phyloP scores from a whole-genome alignment of 2,113 vertebrate species.

The Romanogobio albipinnatus region DNA sequence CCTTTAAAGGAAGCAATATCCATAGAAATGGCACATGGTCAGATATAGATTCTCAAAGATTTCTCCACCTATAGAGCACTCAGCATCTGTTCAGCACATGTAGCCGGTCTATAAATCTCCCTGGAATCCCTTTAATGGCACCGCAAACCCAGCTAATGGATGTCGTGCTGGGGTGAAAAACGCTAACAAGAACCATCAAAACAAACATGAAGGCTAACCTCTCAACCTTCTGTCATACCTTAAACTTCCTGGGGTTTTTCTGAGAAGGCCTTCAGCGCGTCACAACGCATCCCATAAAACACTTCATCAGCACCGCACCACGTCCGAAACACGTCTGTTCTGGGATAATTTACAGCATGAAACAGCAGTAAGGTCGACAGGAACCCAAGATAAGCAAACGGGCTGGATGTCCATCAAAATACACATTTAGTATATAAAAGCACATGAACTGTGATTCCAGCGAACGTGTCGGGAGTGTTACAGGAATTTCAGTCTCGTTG shows the following conservation, averaged over 20 bases:
- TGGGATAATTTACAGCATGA: not conserved
- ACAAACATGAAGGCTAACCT: conserved; percentile 46
- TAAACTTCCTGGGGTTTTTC: conserved; percentile 24
- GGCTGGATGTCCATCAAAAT: not conserved
- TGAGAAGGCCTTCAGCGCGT: not conserved
- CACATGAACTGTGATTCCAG: not conserved
- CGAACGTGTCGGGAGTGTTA: not conserved
- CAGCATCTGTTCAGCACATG: conserved; percentile 70
- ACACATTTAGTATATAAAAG: not conserved
- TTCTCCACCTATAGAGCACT: conserved; percentile 50
- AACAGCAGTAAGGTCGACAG: not conserved
- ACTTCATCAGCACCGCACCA: not conserved
- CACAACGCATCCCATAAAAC: conserved; percentile 9
- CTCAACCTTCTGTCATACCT: conserved; percentile 34
- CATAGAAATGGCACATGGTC: conserved; percentile 34
- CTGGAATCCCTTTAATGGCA: conserved; percentile 55
- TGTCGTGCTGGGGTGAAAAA: conserved; percentile 43
- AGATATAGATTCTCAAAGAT: not conserved
- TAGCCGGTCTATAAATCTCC: conserved; percentile 52
- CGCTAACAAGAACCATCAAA: conserved; percentile 32
- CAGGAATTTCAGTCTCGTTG: conserved; percentile 1
- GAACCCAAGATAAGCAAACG: not conserved
- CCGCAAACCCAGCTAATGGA: conserved; percentile 43
- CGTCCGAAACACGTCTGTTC: not conserved
- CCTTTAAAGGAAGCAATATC: conserved; percentile 10